Base-by-base conservation (phyloP, 2,888 invertebrate genomes). In the Erannis defoliaria region DNA sequence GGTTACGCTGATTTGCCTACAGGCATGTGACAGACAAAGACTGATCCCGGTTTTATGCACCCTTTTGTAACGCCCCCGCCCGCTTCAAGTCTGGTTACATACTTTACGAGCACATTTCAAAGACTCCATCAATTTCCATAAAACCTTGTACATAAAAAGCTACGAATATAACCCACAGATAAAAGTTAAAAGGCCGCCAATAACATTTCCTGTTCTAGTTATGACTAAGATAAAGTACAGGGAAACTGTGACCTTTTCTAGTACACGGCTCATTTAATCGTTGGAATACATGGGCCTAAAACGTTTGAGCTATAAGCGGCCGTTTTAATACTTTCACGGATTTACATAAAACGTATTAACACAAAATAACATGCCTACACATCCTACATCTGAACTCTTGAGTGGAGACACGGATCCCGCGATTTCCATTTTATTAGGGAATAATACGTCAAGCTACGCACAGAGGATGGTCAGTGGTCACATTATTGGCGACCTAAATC, bases 381-480 rank as follows among this genome's bases (percentile, higher is more conserved):
- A 35, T 46, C 35, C 19, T 16, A 29, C 19, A 18, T 53, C 49
- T 49, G 57, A 55, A 51, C 42, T 58, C 43, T 48, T 50, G 29
- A 35, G 55, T 18, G 40, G 31, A 54, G 55, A 55, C 43, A 38
- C 10, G 65, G 56, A 48, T 57, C 61, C 59, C 62, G 58, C 62
- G 64, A 77, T 81, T 80, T 78, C 78, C 78, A 82, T 82, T 81
- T 77, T 74, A 75, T 77, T 81, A 79, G 74, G 71, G 75, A 26
- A 26, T 56, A 63, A 59, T 79, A 78, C 72, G 78, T 79, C 78
- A 81, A 74, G 76, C 75, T 70, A 74, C 72, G 74, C 76, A 70
- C 73, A 75, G 74, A 71, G 78, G 81, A 81, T 68, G 78, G 75
- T 68, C 69, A 66, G 82, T 68, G 78, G 75, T 68, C 69, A 66